Evolutionary conservation across 2,888 invertebrate genomes (phyloP).

Genomic region (Leptodirus hochenwartii): DNA sequence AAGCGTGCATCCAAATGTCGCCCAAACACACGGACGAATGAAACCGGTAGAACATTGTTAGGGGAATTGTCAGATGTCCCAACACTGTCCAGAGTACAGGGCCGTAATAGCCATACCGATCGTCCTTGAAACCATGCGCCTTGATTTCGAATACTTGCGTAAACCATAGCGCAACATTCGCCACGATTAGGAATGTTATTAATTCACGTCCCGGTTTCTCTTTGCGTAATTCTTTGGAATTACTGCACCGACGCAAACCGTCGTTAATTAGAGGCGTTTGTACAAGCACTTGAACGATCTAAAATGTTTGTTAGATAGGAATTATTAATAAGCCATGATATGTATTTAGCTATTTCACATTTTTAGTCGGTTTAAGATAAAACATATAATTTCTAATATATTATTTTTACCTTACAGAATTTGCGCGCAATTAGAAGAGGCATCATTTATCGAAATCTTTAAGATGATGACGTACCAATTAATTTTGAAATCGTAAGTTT

Average conservation of each 20-base stretch:
- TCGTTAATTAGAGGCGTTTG: constrained; percentile 60
- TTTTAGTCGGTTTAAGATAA: too few species aligned
- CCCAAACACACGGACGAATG: constrained; percentile 63
- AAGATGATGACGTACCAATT: too few species aligned
- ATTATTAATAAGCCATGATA: too few species aligned
- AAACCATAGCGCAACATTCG: constrained; percentile 62
- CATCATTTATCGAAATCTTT: not conserved
- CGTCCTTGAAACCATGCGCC: constrained; percentile 31
- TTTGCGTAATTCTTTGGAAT: constrained; percentile 38
- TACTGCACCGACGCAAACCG: constrained; percentile 55
- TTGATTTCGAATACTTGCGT: constrained; percentile 51
- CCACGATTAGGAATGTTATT: constrained; percentile 55
- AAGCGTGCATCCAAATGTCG: constrained; percentile 62
- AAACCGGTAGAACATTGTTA: constrained; percentile 62
- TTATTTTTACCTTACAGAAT: too few species aligned
- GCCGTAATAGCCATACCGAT: constrained; percentile 49
- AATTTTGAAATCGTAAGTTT: too few species aligned
- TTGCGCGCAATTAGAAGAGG: too few species aligned
- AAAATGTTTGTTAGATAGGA: too few species aligned
- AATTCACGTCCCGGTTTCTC: constrained; percentile 57
- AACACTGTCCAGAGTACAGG: constrained; percentile 52
- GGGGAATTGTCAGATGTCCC: constrained; percentile 51
- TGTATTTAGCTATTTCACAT: too few species aligned
- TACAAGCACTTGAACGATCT: constrained; percentile 52
- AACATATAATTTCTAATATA: too few species aligned